Evolutionary conservation across 2,113 vertebrate genomes (phyloP), one percentile per base, ranked within the genome.

Genomic region (Hemichromis elongatus): DNA sequence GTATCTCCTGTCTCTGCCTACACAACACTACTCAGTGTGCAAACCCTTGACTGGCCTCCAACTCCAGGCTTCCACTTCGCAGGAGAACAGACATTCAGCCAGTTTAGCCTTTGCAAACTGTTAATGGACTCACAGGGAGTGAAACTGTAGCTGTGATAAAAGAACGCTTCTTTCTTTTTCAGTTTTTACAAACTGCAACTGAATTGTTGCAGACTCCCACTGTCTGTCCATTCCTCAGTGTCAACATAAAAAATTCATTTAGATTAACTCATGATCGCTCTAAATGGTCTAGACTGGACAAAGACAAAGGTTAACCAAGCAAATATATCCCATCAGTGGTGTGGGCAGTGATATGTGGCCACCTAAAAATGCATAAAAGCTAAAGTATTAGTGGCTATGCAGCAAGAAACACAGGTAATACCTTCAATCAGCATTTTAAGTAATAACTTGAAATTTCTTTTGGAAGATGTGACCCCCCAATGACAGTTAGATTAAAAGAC

Each of bases 1-100:
- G 13, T 66, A 83, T 83, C 85, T 86, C 53, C 82, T 81, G 61
- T 78, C 56, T 86, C 79, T 86, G 86, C 90, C 89, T 81, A 89
- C 85, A 86, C 84, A 84, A 80, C 42, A 12, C 28, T 59, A 68
- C 66, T 81, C 21, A 54, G 45, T 63, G 55, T 66, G 50, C 55
- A 82, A 61, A 79, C 70, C 77, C 63, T 86, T 66, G 52, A 90
- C 87, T 81, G 84, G 66, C 30, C 77, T 87, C 80, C 70, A 88
- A 59, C 73, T 86, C 54, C 80, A 91, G 21, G 70, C 84, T 85
- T 86, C 19, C 80, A 87, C 73, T 50, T 79, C 28, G 56, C n/a
- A 70, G 53, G 28, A 84, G n/a, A 83, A 54, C 56, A 81, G 16
- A 87, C 33, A 57, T 57, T 59, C 47, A 73, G 40, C 19, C 82